Evolutionary conservation across 2,113 vertebrate species (phyloP), one percentile per base, ranked within the genome.

Genomic region (Naja naja): DNA sequence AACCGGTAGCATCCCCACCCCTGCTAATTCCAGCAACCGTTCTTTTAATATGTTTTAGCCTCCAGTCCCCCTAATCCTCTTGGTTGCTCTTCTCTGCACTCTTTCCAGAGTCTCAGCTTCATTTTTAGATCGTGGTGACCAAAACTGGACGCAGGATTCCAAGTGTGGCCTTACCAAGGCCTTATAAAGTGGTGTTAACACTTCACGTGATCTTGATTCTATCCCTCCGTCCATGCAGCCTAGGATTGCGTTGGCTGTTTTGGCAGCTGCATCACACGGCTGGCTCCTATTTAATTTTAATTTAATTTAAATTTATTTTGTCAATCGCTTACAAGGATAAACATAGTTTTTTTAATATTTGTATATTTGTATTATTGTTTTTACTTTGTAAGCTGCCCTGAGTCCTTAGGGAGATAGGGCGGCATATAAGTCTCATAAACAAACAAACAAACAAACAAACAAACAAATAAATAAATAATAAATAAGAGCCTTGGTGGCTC

Each of bases 61-160:
- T 64, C 60, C 60, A 64, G 27, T n/a, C 27, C 60, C 60, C 3
- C 27, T n/a, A 5, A 64, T n/a, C 60, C 0, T 69, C 4, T 69
- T 69, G 0, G 4, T n/a, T 69, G 64, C 64, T n/a, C 64, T 69
- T 69, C 64, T n/a, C 64, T n/a, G 64, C 5, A 16, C 4, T 69
- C 30, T 69, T 69, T n/a, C 12, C 0, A 69, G 64, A 69, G 64
- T 69, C 30, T 69, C 64, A n/a, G 16, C 12, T 0, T n/a, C 12
- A 5, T n/a, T n/a, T 69, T n/a, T n/a, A n/a, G 1, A 16, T n/a
- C 0, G 0, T 16, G 30, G 1, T 0, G 12, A 16, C 30, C 12
- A 69, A 69, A 69, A n/a, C 5, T n/a, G 30, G 3, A 5, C 2
- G 30, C 12, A 5, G 2, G 0, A 69, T n/a, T 69, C 60, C 60